Evolutionary conservation across 2,888 invertebrate species (phyloP), one percentile per base, ranked within the genome.

Genomic region (Bembecia ichneumoniformis): DNA sequence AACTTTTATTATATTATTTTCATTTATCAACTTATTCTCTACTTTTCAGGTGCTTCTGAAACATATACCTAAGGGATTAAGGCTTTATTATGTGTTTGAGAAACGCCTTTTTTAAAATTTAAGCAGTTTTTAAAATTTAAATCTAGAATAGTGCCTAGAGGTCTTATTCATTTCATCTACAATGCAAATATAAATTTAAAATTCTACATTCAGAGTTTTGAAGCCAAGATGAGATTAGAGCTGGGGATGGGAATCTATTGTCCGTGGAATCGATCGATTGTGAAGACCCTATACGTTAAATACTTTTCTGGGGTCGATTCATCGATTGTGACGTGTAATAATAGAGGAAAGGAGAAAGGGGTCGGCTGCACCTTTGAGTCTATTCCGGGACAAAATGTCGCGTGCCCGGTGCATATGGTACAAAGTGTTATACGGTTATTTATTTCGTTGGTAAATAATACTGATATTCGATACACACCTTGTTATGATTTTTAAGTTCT

Each of bases 311-410:
- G 51, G 49, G 59, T 67, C 66, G 64, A 68, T 62, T 59, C 59
- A 68, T 67, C 60, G 70, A 67, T 66, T 68, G 63, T 64, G 62
- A 60, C 56, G 60, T 58, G 55, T 65, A 66, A 72, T 71, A 74
- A 75, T 73, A 74, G 63, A 58, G 55, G 56, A 60, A 58, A 66
- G 63, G 70, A 78, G 80, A 81, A 82, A 77, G 80, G 82, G 76
- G 76, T 56, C 61, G 46, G 43, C 15, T 46, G 78, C 80, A 81
- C 82, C 81, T 82, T 82, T 71, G 55, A 59, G 50, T 58, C 57
- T 62, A 34, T 62, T 62, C 62, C 62, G 66, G 70, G 63, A 58
- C 56, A 43, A 46, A 46, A 66, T 72, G 81, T 79, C 82, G 77
- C 81, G 81, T 79, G 82, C 77, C 69, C 55, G 61, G 62, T 36